Evolutionary conservation across 2,888 invertebrate genomes (phyloP), one percentile per base, ranked within the genome.

Genomic region (Diadromus collaris): DNA sequence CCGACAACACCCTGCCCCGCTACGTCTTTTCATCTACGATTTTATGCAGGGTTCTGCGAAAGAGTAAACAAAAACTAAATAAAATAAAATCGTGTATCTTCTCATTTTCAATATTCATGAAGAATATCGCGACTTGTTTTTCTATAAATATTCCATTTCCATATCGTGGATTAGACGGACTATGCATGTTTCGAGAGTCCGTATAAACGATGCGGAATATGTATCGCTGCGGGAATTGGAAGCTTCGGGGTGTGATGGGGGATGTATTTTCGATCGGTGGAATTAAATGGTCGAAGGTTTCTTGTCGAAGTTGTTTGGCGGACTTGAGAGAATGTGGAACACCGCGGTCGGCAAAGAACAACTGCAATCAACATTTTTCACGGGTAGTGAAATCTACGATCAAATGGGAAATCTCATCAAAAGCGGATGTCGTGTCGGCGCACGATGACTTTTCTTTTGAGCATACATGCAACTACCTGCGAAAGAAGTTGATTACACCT

Each of bases 191-290:
- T 68, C n/a, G 51, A 56, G 7, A 38, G 16, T 27, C 10, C 21
- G 76, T 44, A n/a, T 46, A 54, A 73, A 24, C 65, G 54, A 54
- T 27, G 2, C n/a, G 2, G 69, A 74, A 82, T 82, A 82, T 86
- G 82, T 84, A 85, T 84, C 63, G 6, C 6, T 19, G 1, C 1
- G 6, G 21, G 29, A 29, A 13, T 29, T 29, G 16, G 56, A 56
- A 10, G 13, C 29, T 56, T 56, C 27, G 7, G 6, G n/a, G 16
- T n/a, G 7, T n/a, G 27, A n/a, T n/a, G n/a, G n/a, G n/a, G 24
- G 13, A 27, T 29, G 19, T n/a, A 27, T 27, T 29, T 16, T 21
- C 21, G 21, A 51, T 5, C 51, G 3, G 2, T 13, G 24, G 38
- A 41, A 41, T 41, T 16, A 41, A 41, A 13, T 41, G 13, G 16